A percentile compares a stretch with the other conserved stretches of the same genome.
Evolutionary conservation across 2,888 invertebrate species (phyloP).

Genomic region (Eugnorisma glareosa): DNA sequence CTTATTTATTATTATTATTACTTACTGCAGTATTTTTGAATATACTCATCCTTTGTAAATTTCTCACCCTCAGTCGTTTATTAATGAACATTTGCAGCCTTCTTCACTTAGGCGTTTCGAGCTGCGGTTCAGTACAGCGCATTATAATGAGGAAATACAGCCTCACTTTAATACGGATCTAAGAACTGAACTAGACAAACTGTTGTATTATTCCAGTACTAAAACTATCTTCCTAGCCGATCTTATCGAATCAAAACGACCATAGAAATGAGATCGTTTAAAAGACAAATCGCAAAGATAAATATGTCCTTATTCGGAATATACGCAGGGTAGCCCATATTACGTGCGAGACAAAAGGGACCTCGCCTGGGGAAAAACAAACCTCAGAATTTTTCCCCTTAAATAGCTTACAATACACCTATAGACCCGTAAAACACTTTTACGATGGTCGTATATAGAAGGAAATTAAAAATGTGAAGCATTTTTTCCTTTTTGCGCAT

Average conservation of each 20-base stretch:
- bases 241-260: conserved; percentile 33
- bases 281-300: conserved; percentile 53
- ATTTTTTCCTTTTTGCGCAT: conserved; percentile 23
- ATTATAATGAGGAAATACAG: conserved; percentile 28
- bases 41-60: conserved; percentile 7
- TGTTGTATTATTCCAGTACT: not conserved
- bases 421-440: conserved; percentile 50
- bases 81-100: conserved; percentile 30
- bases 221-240: conserved; percentile 16
- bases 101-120: conserved; percentile 4
- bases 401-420: conserved; percentile 54
- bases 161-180: not conserved
- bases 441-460: conserved; percentile 49
- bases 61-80: conserved; percentile 21
- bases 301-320: conserved; percentile 41
- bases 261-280: conserved; percentile 45
- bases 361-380: conserved; percentile 7
- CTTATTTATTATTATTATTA: conserved; percentile 16
- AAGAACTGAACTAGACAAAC: conserved; percentile 1
- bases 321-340: conserved; percentile 31
- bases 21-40: conserved; percentile 10
- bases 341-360: conserved; percentile 38
- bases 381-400: conserved; percentile 33
- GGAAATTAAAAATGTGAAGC: conserved; percentile 51
- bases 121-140: not conserved